Evolutionary conservation across 2,113 vertebrate genomes (phyloP).

Genomic region (Micronycteris hirsuta): DNA sequence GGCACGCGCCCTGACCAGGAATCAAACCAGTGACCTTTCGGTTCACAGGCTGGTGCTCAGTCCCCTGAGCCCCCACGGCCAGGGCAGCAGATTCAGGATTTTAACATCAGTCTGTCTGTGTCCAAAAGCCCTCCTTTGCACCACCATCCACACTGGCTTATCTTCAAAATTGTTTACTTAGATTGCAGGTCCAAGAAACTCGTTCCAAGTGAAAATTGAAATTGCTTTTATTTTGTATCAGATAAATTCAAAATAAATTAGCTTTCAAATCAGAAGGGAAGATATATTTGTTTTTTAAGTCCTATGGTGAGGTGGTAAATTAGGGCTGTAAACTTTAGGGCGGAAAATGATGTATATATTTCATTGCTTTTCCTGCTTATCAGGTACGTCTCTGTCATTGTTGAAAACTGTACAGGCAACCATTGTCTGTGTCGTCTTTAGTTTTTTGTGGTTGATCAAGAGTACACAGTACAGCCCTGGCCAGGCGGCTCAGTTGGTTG

Average conservation of each 20-base stretch:
- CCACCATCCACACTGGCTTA: not conserved
- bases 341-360: not conserved
- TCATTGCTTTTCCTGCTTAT: not conserved
- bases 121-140: not conserved
- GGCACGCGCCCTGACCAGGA: too few relatives aligned
- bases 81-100: not conserved
- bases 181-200: not conserved
- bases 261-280: not conserved
- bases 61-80: too few relatives aligned
- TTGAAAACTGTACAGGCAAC: not conserved
- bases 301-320: not conserved
- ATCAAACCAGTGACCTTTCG: too few relatives aligned
- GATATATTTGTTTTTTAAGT: not conserved
- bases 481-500: too few relatives aligned
- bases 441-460: not conserved
- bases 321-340: not conserved
- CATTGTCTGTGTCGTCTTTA: not conserved
- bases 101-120: not conserved
- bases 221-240: not conserved
- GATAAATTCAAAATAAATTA: conserved; percentile 41
- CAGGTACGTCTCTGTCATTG: not conserved
- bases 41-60: too few relatives aligned
- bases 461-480: not conserved
- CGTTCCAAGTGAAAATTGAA: conserved; percentile 15
- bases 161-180: not conserved